phyloP scores from a whole-genome alignment of 2,113 vertebrate species.

The Mola mola region DNA sequence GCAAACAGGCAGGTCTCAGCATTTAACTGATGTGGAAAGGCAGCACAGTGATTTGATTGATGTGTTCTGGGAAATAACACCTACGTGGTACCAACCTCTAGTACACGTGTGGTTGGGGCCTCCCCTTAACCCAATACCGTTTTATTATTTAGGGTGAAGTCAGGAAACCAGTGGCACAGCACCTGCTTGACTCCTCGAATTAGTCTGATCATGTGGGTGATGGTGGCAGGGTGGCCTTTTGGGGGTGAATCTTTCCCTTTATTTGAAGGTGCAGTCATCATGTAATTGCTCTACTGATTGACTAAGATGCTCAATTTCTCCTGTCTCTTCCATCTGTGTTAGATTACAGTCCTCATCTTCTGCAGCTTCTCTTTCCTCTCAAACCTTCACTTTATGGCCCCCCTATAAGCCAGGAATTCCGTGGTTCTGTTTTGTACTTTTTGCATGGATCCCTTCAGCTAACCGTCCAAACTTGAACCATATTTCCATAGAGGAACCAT shows the following conservation, averaged over 20 bases:
- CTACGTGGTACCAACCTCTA: constrained; percentile 36
- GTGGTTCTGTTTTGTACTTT: too few species aligned
- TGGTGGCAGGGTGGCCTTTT: too few species aligned
- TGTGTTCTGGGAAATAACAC: constrained; percentile 46
- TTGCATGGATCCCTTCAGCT: too few species aligned
- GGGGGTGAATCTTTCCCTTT: too few species aligned
- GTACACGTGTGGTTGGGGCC: constrained; percentile 10
- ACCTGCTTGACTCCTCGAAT: constrained; percentile 10
- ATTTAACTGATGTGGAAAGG: constrained; percentile 43
- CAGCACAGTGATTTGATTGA: constrained; percentile 3
- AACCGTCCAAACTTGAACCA: too few species aligned
- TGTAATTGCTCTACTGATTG: not conserved
- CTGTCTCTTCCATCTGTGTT: too few species aligned
- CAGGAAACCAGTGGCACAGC: not conserved
- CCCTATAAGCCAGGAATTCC: too few species aligned
- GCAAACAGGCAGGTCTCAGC: constrained; percentile 39
- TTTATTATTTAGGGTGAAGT: constrained; percentile 21
- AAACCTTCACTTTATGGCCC: too few species aligned
- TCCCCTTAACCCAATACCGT: constrained; percentile 30
- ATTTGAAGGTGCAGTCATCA: too few species aligned
- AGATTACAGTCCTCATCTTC: too few species aligned
- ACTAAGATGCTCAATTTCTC: not conserved
- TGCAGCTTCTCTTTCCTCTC: too few species aligned
- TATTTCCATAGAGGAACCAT: too few species aligned
- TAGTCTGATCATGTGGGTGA: constrained; percentile 8